Evolutionary conservation across 2,113 vertebrate species (phyloP).

Genomic region (Sinosuthora webbiana): DNA sequence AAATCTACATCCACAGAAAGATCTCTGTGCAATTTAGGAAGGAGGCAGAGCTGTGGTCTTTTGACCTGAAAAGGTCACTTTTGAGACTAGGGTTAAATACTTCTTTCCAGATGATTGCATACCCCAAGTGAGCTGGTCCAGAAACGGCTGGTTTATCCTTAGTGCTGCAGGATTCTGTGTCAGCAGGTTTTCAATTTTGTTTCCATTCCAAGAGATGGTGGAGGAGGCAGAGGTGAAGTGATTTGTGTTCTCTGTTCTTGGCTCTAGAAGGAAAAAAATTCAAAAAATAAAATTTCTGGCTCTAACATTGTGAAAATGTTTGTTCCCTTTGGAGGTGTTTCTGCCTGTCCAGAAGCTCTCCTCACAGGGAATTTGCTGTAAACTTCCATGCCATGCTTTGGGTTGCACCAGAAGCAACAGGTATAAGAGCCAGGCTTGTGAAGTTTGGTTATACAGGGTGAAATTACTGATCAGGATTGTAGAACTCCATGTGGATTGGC

Average conservation of each 20-base stretch:
- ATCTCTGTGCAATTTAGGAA: background rate
- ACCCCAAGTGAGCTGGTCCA: conserved; percentile 2
- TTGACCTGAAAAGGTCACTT: background rate
- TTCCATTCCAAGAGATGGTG: background rate
- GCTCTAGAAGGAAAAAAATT: background rate
- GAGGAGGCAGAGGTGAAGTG: conserved; percentile 5
- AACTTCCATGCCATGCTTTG: background rate
- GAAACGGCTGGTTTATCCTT: background rate
- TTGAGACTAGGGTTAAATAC: background rate
- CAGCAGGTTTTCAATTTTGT: conserved; percentile 2
- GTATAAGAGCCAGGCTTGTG: background rate
- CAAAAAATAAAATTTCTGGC: background rate
- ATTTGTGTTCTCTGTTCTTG: background rate
- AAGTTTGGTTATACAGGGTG: background rate
- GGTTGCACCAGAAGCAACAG: background rate
- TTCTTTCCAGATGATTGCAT: background rate
- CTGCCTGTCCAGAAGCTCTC: background rate
- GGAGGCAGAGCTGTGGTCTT: background rate
- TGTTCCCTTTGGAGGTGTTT: background rate
- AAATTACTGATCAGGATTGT: background rate
- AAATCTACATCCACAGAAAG: background rate
- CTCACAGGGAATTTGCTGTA: background rate
- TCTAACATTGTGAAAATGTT: background rate
- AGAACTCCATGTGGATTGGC: background rate
- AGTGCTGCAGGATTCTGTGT: background rate